Evolutionary conservation across 1,140 invertebrate species (phyloP).

Genomic region (Lerema accius): DNA sequence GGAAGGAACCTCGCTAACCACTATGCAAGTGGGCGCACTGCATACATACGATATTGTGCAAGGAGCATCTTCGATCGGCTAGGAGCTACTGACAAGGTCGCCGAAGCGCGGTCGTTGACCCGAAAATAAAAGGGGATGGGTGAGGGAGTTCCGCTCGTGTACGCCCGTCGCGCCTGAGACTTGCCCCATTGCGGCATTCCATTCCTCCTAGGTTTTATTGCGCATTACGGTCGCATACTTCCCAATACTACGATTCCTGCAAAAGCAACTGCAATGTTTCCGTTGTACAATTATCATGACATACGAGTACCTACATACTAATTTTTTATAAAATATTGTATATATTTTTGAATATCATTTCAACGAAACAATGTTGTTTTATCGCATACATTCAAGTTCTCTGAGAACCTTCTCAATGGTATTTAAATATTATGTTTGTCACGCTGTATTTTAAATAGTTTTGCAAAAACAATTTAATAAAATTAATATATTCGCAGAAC

Average conservation of each 20-base stretch:
- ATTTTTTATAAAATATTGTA: too few relatives aligned
- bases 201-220: constrained; percentile 46
- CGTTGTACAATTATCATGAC: too few relatives aligned
- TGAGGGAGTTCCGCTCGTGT: constrained; percentile 36
- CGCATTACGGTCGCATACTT: constrained; percentile 41
- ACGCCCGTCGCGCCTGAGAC: constrained; percentile 37
- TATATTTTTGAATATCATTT: too few relatives aligned
- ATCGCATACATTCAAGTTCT: too few relatives aligned
- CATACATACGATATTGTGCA: background rate
- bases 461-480: too few relatives aligned
- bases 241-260: constrained; percentile 34
- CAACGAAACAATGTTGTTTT: too few relatives aligned
- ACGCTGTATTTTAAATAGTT: too few relatives aligned
- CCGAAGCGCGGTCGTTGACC: constrained; percentile 51
- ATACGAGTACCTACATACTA: too few relatives aligned
- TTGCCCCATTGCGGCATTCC: constrained; percentile 46
- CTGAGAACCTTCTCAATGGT: too few relatives aligned
- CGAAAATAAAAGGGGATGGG: constrained; percentile 47
- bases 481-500: too few relatives aligned
- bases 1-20: background rate
- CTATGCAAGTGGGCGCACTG: too few relatives aligned
- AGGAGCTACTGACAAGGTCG: constrained; percentile 50
- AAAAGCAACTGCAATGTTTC: constrained; percentile 22
- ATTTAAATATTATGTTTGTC: too few relatives aligned
- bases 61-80: constrained; percentile 5